A percentile compares a stretch with the other conserved stretches of the same genome.
Evolutionary conservation across 2,113 vertebrate genomes (phyloP).

Genomic region (Mus musculus): DNA sequence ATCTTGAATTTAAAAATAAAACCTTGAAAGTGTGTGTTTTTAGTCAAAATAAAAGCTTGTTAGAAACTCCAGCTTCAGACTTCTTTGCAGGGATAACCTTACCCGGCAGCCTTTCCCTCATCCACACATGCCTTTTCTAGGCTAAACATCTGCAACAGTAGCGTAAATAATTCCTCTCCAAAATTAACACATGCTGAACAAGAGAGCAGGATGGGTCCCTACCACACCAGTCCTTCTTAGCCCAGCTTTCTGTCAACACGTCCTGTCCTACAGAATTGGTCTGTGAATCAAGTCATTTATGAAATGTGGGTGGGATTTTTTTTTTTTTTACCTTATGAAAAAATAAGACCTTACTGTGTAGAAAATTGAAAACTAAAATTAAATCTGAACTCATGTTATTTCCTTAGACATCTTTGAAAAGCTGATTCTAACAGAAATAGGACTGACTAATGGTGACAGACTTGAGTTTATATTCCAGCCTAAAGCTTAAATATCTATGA

Average conservation of each 20-base stretch:
- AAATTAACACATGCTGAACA: conserved; percentile 69
- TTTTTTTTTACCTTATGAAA: background rate
- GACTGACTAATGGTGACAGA: conserved; percentile 51
- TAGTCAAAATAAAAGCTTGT: conserved; percentile 70
- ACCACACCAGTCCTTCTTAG: background rate
- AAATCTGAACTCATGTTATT: conserved; percentile 66
- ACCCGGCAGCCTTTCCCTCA: conserved; percentile 44
- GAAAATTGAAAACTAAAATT: conserved; percentile 75
- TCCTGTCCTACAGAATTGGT: conserved; percentile 36
- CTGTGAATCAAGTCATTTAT: conserved; percentile 72
- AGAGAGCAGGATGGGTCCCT: background rate
- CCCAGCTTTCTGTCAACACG: conserved; percentile 72
- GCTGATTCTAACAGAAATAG: conserved; percentile 49
- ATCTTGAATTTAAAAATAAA: conserved; percentile 52
- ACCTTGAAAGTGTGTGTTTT: conserved; percentile 65
- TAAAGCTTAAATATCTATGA: conserved; percentile 60
- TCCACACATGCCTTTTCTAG: conserved; percentile 68
- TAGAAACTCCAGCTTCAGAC: conserved; percentile 64
- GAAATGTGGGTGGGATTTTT: conserved; percentile 49
- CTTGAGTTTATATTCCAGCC: conserved; percentile 1
- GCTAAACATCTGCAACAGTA: conserved; percentile 75
- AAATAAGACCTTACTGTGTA: conserved; percentile 69
- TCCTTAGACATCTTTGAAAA: conserved; percentile 67
- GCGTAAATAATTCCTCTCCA: conserved; percentile 77
- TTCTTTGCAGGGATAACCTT: conserved; percentile 63